A percentile compares a stretch with the other conserved stretches of the same genome.
Evolutionary conservation across 2,888 invertebrate species (phyloP).

Genomic region (Anoplius nigerrimus): DNA sequence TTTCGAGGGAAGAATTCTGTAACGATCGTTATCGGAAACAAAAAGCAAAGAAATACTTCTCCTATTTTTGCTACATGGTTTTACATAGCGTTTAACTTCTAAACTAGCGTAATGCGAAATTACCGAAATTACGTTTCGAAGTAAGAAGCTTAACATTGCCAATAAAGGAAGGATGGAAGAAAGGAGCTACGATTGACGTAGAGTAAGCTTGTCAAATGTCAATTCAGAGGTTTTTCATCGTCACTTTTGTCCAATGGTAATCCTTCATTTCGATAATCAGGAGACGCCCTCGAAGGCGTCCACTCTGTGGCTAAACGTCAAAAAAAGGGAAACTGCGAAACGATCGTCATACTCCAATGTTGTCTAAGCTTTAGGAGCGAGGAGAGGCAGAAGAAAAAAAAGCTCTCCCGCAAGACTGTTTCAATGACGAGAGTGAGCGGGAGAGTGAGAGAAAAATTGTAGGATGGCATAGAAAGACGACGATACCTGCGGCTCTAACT

Average conservation of each 20-base stretch:
- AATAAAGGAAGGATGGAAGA: neutral
- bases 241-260: neutral
- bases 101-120: slow-evolving; percentile 5
- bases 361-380: slow-evolving; percentile 9
- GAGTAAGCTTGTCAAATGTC: too few species aligned
- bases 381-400: too few species aligned
- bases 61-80: slow-evolving; percentile 32
- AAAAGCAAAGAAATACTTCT: slow-evolving; percentile 13
- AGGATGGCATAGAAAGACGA: slow-evolving; percentile 25
- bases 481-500: slow-evolving; percentile 64
- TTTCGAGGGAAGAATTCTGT: too few species aligned
- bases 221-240: neutral
- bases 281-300: slow-evolving; percentile 5
- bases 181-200: neutral
- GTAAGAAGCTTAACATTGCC: neutral
- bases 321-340: neutral
- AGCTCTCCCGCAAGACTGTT: neutral
- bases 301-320: neutral
- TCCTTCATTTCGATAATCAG: neutral
- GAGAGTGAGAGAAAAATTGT: slow-evolving; percentile 21
- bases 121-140: too few species aligned
- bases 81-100: slow-evolving; percentile 10
- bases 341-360: slow-evolving; percentile 4
- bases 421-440: neutral
- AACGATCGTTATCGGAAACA: too few species aligned